Evolutionary conservation across 2,797 vertebrate species (phyloP).

Genomic region (Lacerta agilis): DNA sequence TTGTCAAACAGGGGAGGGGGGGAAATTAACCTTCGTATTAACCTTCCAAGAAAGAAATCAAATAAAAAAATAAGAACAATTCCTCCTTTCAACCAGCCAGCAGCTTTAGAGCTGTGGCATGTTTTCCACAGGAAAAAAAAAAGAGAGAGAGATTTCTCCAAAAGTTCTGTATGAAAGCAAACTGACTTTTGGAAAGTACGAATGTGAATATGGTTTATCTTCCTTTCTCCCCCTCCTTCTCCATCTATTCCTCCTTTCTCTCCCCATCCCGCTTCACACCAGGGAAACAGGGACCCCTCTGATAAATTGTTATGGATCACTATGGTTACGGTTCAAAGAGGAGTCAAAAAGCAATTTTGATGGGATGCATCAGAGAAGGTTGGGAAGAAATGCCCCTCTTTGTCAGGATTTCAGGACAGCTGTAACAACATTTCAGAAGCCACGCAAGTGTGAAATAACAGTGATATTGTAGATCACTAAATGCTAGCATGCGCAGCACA

Average conservation of each 20-base stretch:
- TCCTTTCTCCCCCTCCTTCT: conserved; percentile 1
- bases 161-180: not conserved
- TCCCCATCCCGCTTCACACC: conserved; percentile 67
- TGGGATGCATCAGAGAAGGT: conserved; percentile 72
- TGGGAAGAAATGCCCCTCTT: conserved; percentile 83
- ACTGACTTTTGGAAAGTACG: conserved; percentile 67
- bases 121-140: conserved; percentile 33
- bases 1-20: conserved; percentile 70
- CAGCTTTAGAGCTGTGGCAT: conserved; percentile 58
- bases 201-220: conserved; percentile 73
- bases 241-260: conserved; percentile 34
- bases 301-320: conserved; percentile 83
- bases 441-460: conserved; percentile 83
- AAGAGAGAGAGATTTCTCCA: conserved; percentile 51
- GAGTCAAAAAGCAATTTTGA: conserved; percentile 87
- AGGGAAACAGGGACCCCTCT: conserved; percentile 84
- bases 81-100: conserved; percentile 65
- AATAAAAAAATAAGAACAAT: conserved; percentile 33
- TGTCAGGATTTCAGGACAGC: conserved; percentile 89
- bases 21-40: conserved; percentile 68
- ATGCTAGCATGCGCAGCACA: conserved; percentile 74
- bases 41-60: conserved; percentile 10
- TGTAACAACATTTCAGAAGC: conserved; percentile 84
- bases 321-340: conserved; percentile 88
- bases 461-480: conserved; percentile 84